A percentile compares a stretch with the other conserved stretches of the same genome.
These are phyloP conservation scores for Lasioglossum figueresi DNA, from an alignment of 2,888 invertebrate species.

Conservation along the genomic window DNA sequence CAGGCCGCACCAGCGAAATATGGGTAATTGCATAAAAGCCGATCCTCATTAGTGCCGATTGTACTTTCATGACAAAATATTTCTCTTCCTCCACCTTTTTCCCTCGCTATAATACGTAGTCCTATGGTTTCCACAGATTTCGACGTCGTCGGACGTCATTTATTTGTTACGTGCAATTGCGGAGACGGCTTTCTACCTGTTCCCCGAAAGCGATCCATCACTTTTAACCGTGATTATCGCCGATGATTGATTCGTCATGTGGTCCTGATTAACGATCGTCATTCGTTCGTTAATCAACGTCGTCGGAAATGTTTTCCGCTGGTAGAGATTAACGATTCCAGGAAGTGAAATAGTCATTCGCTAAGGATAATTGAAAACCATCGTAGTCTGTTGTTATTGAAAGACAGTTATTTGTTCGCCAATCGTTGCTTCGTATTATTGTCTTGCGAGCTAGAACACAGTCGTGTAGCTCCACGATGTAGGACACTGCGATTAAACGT, in stretches of 20 bases:
- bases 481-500: neutral
- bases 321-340: constrained; percentile 18
- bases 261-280: constrained; percentile 47
- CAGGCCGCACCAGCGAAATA: constrained; percentile 8
- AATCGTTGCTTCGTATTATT: neutral
- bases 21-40: constrained; percentile 39
- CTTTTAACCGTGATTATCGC: constrained; percentile 28
- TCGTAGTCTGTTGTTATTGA: neutral
- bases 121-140: neutral
- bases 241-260: constrained; percentile 43
- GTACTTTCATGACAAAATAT: constrained; percentile 19
- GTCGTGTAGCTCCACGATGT: neutral
- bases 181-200: constrained; percentile 1
- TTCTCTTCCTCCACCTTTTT: neutral
- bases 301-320: constrained; percentile 6
- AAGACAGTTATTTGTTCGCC: neutral
- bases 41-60: constrained; percentile 26
- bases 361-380: neutral
- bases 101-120: neutral
- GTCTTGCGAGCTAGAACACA: neutral
- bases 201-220: constrained; percentile 34
- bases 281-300: constrained; percentile 47
- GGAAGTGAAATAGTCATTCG: neutral
- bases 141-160: neutral
- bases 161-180: constrained; percentile 16